A percentile compares a stretch with the other conserved stretches of the same genome.
These are phyloP conservation scores for Coelogynopora nodosa DNA, from an alignment of 2,888 invertebrate species.

Conservation along the genomic window DNA sequence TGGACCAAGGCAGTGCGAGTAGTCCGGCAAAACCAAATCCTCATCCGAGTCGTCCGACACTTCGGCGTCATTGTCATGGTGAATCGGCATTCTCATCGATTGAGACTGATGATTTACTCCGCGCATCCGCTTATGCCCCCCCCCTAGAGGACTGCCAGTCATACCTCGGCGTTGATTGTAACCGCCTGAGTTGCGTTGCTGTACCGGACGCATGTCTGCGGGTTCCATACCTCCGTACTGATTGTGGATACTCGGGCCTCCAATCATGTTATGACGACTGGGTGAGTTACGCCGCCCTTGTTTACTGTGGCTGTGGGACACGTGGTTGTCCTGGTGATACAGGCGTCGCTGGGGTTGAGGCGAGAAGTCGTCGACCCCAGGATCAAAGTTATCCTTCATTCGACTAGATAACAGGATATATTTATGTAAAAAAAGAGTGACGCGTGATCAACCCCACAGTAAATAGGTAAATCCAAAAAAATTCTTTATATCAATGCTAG, in stretches of 20 bases:
- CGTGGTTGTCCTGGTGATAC: not conserved
- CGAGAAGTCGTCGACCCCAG: not conserved
- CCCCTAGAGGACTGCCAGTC: no score
- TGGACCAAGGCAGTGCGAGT: not conserved
- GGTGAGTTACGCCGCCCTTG: not conserved
- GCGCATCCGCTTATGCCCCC: not conserved
- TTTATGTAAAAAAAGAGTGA: no score
- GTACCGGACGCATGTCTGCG: no score
- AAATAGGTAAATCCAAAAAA: no score
- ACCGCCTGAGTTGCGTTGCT: not conserved
- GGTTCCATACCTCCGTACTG: not conserved
- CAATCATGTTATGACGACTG: not conserved
- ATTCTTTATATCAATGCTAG: no score
- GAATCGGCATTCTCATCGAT: not conserved
- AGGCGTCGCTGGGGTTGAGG: not conserved
- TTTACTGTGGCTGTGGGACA: not conserved
- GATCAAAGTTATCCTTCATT: not conserved
- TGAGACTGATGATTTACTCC: not conserved
- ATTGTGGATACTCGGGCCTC: no score
- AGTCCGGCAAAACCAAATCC: not conserved
- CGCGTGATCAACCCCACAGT: no score
- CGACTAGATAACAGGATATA: not conserved
- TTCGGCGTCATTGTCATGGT: not conserved
- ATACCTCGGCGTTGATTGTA: not conserved
- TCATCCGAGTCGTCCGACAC: not conserved